A percentile compares a stretch with the other conserved stretches of the same genome.
Evolutionary conservation across 2,797 vertebrate genomes (phyloP).

Genomic region (Aselliscus stoliczkanus): DNA sequence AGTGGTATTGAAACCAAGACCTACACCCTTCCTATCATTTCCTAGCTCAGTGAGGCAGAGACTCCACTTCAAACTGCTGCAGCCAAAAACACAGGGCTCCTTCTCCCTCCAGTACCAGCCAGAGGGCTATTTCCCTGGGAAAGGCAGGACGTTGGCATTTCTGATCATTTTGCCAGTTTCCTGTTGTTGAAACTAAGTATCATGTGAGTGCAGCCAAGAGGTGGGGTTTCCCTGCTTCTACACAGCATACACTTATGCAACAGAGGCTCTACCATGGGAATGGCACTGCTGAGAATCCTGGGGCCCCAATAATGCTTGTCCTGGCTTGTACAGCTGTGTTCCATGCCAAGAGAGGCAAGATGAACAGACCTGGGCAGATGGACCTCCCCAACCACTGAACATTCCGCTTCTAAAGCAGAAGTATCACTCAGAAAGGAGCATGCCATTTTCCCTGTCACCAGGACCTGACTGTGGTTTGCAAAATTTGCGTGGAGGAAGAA

Average conservation of each 20-base stretch:
- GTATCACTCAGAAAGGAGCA: neutral
- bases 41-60: neutral
- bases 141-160: neutral
- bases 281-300: neutral
- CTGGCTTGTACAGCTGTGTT: neutral
- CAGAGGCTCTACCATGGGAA: neutral
- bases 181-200: neutral
- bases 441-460: neutral
- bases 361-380: neutral
- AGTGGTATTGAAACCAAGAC: neutral
- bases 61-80: neutral
- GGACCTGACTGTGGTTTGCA: neutral
- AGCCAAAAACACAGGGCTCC: neutral
- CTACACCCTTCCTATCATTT: neutral
- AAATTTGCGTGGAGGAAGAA: neutral
- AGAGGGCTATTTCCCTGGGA: neutral
- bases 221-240: neutral
- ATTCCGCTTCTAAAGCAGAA: neutral
- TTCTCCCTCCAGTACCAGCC: neutral
- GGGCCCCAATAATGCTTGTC: neutral
- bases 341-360: neutral
- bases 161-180: neutral
- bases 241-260: neutral
- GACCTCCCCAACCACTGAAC: neutral
- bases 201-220: neutral